Percentiles rank a stretch among this genome's conserved stretches.
Evolutionary conservation across 2,888 invertebrate genomes (phyloP).

Genomic region (Antheraea assamensis): DNA sequence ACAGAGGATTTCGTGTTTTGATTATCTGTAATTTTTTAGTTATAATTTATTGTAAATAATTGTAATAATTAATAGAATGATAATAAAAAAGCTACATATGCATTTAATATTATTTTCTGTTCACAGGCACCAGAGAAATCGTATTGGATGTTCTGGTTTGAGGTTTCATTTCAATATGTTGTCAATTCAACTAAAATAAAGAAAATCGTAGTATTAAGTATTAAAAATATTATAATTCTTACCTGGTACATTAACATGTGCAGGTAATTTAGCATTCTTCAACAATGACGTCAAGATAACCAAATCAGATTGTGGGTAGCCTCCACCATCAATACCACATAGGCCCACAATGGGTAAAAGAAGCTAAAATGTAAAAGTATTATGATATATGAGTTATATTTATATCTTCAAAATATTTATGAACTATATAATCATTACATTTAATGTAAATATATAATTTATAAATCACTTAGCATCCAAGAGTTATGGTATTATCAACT

Average conservation of each 20-base stretch:
- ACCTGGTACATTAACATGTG: constrained; percentile 71
- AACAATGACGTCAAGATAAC: constrained; percentile 88
- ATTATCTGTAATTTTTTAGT: constrained; percentile 43
- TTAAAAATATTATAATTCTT: constrained; percentile 26
- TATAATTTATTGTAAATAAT: not conserved
- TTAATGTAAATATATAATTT: not conserved
- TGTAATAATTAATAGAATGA: not conserved
- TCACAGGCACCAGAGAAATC: too few relatives aligned
- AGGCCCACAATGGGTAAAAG: constrained; percentile 87
- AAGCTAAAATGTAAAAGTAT: constrained; percentile 67
- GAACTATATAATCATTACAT: too few relatives aligned
- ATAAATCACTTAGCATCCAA: not conserved
- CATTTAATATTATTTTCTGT: too few relatives aligned
- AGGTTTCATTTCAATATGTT: not conserved
- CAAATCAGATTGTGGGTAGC: constrained; percentile 89
- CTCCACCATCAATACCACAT: constrained; percentile 85
- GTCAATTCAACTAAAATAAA: not conserved
- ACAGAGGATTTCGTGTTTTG: constrained; percentile 70
- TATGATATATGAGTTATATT: not conserved
- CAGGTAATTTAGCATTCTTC: constrained; percentile 88
- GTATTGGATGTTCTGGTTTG: too few relatives aligned
- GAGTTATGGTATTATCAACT: not conserved
- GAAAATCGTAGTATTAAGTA: not conserved
- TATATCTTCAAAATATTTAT: too few relatives aligned
- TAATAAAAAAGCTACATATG: not conserved